Evolutionary conservation across 2,797 vertebrate species (phyloP), one percentile per base, ranked within the genome.

Genomic region (Mormyrus proboscirostris): DNA sequence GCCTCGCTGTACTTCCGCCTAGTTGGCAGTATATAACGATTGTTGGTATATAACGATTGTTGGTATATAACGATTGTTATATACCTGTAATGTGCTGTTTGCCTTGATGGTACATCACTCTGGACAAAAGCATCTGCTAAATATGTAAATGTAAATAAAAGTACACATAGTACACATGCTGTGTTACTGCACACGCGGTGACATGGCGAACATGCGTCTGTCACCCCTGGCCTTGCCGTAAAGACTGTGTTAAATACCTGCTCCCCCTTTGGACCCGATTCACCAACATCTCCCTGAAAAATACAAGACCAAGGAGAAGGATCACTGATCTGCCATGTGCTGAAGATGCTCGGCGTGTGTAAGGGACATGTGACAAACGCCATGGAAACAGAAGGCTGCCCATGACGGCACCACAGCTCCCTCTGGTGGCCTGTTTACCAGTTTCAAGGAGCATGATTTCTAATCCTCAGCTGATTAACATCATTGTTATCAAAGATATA

Each of bases 231-330:
- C 22, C 19, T 29, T 29, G 16, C 8, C 1, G 44, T 25, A n/a
- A 49, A 22, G n/a, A 2, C 33, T 12, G 29, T 1, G n/a, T 22
- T 0, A 93, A 95, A 93, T 93, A 99, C 99, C 95, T 97, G 97
- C 88, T 97, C 97, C 94, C 98, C 99, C 92, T 98, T 99, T 69
- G 97, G 96, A 91, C 98, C 99, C 82, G 92, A 83, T 83, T 97
- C 97, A 91, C 99, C 98, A 33, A 94, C 95, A 0, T 95, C 96
- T 90, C 98, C 99, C 98, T 99, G 93, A 90, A 92, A 90, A 59
- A 90, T 89, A 79, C 73, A 76, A 91, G 89, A 84, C 47, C 33
- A 55, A 65, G 89, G 88, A 14, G 33, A 83, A 49, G 41, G 3
- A 19, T n/a, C 7, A 41, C 16, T 16, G 53, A 16, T 16, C 53